Evolutionary conservation across 2,888 invertebrate genomes (phyloP), one percentile per base, ranked within the genome.

Genomic region (Ryuthela nishihirai): DNA sequence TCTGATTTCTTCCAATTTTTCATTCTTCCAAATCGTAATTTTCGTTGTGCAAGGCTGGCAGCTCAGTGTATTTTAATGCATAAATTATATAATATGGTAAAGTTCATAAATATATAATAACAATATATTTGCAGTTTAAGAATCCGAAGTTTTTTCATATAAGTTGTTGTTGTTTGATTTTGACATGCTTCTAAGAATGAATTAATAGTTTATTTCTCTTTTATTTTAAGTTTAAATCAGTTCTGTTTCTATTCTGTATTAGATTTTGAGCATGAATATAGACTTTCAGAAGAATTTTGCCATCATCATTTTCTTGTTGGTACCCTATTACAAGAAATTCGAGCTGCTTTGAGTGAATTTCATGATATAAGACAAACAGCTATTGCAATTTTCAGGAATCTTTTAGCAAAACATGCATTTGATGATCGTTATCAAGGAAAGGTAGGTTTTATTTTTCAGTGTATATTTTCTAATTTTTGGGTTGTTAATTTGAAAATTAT

Each of bases 341-440:
- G 87, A 72, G 82, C 84, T 47, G 87, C 94, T 0, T 79, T 98
- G 5, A 86, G 88, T 65, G 92, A 94, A 75, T 83, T 88, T 18
- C 82, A 85, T 0, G 85, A 88, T 62, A 85, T 91, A 65, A 82
- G 95, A 1, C 85, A 86, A 62, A 80, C 83, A 42, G 91, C 93
- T 0, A 79, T 98, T 59, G 77, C 79, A 32, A 85, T 88, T 12
- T 77, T 97, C 20, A 82, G 93, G 58, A 89, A 92, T 73, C 77
- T 94, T 62, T 76, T 98, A 67, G 91, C 91, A 7, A 98, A 98
- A 73, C 97, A 98, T 74, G 88, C 94, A 70, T 81, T 91, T 70
- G 97, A 98, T 74, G 88, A 91, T 73, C 80, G 97, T 56, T 93
- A 92, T 73, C 83, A 86, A 67, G 83, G 83, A 67, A 83, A 85